Conservation (phyloP, 2,888 invertebrate genomes). For the Myopa tessellatipennis region DNA sequence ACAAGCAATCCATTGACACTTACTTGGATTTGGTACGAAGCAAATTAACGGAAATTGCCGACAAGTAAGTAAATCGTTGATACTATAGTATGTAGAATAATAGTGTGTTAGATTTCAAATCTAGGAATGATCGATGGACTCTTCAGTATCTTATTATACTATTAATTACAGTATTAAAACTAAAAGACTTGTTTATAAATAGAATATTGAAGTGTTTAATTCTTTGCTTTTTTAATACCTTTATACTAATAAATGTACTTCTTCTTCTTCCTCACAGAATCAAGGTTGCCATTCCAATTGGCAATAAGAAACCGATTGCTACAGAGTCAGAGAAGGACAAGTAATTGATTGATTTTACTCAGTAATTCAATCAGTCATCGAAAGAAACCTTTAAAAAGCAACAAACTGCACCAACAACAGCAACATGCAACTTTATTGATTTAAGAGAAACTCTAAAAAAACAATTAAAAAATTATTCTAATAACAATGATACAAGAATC, state of each 20-base stretch:
- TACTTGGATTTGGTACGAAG: conserved; percentile 88
- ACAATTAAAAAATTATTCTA: neutral
- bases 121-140: neutral
- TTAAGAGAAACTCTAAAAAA: conserved; percentile 30
- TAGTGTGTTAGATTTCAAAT: neutral
- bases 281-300: conserved; percentile 88
- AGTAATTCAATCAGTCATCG: conserved; percentile 44
- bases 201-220: no score
- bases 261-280: conserved; percentile 73
- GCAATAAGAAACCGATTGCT: conserved; percentile 81
- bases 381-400: conserved; percentile 29
- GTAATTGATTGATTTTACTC: conserved; percentile 68
- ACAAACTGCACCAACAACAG: conserved; percentile 31
- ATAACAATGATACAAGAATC: no score
- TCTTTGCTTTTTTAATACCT: no score
- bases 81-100: neutral
- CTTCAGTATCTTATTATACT: neutral
- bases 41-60: conserved; percentile 88
- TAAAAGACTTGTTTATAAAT: no score
- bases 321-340: conserved; percentile 83
- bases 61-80: conserved; percentile 78
- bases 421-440: conserved; percentile 10
- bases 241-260: conserved; percentile 46
- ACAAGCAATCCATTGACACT: conserved; percentile 92
- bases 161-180: no score